A percentile compares a stretch with the other conserved stretches of the same genome.
These are phyloP conservation scores for Phorcus lineatus DNA, from an alignment of 2,888 invertebrate genomes.

Conservation along the genomic window DNA sequence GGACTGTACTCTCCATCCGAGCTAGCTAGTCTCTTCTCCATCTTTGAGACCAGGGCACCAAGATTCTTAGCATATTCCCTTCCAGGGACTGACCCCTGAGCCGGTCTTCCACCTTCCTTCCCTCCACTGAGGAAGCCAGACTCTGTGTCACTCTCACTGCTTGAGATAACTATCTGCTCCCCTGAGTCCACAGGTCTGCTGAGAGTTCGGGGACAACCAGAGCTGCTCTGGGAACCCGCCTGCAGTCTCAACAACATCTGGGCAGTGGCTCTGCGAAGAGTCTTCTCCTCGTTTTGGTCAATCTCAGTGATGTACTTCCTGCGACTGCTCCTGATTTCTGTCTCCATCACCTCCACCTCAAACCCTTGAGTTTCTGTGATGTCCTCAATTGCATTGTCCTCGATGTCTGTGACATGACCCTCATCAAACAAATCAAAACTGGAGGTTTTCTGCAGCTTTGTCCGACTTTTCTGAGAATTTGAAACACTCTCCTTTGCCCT, in stretches of 20 bases:
- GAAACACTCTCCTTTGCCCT: too few relatives aligned
- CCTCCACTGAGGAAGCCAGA: slow-evolving; percentile 16
- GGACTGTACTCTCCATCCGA: not conserved
- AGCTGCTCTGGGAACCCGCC: too few relatives aligned
- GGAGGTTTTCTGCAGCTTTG: not conserved
- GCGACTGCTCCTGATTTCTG: not conserved
- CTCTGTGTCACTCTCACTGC: slow-evolving; percentile 1
- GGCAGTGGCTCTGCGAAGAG: not conserved
- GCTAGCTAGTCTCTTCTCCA: not conserved
- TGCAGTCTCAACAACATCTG: not conserved
- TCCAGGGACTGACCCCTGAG: not conserved
- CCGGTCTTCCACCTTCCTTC: not conserved
- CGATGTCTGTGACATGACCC: not conserved
- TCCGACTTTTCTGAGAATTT: too few relatives aligned
- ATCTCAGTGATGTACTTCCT: not conserved
- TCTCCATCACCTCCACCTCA: not conserved
- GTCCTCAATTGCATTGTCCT: not conserved
- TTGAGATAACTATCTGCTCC: not conserved
- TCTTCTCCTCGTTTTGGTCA: not conserved
- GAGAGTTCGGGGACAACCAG: too few relatives aligned
- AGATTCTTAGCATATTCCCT: not conserved
- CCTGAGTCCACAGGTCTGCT: not conserved
- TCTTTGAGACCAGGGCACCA: not conserved
- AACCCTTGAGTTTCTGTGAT: not conserved
- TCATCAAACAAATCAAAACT: slow-evolving; percentile 6